A percentile compares a stretch with the other conserved stretches of the same genome.
These are phyloP conservation scores for Hirtodrosophila confusa DNA, from an alignment of 2,888 invertebrate genomes.

Conservation along the genomic window DNA sequence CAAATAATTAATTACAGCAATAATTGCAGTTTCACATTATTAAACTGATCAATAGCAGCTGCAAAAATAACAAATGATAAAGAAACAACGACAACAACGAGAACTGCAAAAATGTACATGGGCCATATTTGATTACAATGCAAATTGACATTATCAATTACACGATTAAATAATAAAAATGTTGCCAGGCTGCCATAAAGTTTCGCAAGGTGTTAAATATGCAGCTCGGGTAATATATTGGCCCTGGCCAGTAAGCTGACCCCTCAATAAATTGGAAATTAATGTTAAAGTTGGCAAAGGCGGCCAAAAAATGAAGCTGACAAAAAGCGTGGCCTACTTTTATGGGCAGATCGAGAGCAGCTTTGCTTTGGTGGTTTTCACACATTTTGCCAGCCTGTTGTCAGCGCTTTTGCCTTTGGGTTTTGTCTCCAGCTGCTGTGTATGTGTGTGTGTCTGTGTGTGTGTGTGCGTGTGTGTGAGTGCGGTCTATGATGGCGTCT, in stretches of 20 bases:
- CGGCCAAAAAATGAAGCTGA: not conserved
- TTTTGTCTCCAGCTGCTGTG: constrained; percentile 10
- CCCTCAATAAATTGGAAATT: constrained; percentile 18
- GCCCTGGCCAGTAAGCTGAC: not conserved
- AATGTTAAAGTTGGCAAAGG: constrained; percentile 7
- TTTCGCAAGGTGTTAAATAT: constrained; percentile 9
- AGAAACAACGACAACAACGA: not conserved
- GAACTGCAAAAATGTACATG: not conserved
- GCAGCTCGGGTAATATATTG: not conserved
- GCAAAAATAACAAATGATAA: constrained; percentile 4
- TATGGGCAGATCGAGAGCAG: constrained; percentile 22
- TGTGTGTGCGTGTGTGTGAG: not conserved
- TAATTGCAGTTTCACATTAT: constrained; percentile 43
- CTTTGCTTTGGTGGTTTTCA: constrained; percentile 14
- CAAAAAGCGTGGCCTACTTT: constrained; percentile 34
- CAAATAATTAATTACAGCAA: constrained; percentile 40
- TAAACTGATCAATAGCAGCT: constrained; percentile 43
- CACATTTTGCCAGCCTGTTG: constrained; percentile 17
- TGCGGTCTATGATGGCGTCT: constrained; percentile 20
- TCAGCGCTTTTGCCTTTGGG: constrained; percentile 39
- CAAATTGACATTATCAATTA: constrained; percentile 54
- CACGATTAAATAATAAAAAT: constrained; percentile 47
- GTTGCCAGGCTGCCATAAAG: constrained; percentile 22
- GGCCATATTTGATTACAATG: constrained; percentile 47
- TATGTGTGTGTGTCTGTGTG: constrained; percentile 2